Evolutionary conservation across 2,888 invertebrate genomes (phyloP).

Genomic region (Platycnemis pennipes): DNA sequence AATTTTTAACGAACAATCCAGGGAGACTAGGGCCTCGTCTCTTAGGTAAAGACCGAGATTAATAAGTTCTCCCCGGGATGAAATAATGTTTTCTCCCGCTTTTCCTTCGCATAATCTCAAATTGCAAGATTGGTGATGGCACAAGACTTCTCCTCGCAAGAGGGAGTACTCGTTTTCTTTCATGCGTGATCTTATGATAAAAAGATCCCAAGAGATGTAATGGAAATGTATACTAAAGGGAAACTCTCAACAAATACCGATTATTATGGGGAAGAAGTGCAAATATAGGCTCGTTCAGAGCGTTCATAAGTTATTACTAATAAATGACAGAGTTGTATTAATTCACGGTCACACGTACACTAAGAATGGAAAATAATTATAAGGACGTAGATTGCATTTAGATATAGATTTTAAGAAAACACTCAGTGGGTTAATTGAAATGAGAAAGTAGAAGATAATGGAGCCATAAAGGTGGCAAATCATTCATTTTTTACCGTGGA

Average conservation of each 20-base stretch:
- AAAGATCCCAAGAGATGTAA: background rate
- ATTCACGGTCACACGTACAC: no score
- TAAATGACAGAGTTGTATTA: no score
- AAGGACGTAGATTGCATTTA: no score
- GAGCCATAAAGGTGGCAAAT: no score
- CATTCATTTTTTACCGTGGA: no score
- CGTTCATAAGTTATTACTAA: no score
- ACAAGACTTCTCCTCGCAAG: background rate
- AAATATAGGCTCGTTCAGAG: no score
- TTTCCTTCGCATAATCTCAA: slow-evolving; percentile 14
- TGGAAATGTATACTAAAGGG: background rate
- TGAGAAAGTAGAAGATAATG: no score
- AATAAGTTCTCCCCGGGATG: slow-evolving; percentile 9
- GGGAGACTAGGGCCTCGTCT: slow-evolving; percentile 14
- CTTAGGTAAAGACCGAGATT: slow-evolving; percentile 42
- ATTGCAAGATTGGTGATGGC: slow-evolving; percentile 2
- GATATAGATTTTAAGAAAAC: no score
- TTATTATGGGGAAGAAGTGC: no score
- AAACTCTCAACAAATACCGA: background rate
- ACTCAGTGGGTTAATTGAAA: no score
- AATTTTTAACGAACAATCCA: slow-evolving; percentile 45
- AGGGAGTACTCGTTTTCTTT: background rate
- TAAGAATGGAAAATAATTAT: no score
- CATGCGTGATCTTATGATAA: background rate
- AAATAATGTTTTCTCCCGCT: background rate